Base-by-base conservation (phyloP, 2,797 vertebrate species). In the Clarias pachynema region DNA sequence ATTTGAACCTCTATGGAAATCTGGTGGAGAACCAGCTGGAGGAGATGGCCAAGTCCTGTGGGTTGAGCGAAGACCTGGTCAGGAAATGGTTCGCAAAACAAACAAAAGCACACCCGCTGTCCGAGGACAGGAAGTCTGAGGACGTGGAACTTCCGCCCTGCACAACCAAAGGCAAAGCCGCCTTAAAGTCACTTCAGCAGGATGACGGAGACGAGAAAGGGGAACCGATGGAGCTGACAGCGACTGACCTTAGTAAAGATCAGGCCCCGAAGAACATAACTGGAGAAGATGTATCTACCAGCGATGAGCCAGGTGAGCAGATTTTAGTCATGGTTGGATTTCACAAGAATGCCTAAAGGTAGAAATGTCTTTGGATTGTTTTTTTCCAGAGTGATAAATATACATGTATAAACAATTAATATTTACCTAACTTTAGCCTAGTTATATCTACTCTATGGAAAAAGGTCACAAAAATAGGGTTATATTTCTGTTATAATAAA, bases 11-110 rank as follows among this genome's bases (percentile, higher is more conserved):
- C 57, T 94, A 97, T 37, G 95, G 95, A 84, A 91, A 84, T 74
- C 93, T 97, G 88, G 93, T 91, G 15, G 97, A 99, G 81, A 92
- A 89, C 53, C 96, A 99, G 89, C 75, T 98, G 88, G 92, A 96
- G 85, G 91, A 93, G 59, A 95, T 99, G 44, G 95, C 94, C 0
- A 94, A 97, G 87, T 93, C 92, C 66, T 95, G 96, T 63, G 95
- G 95, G 66, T 94, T 99, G 91, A 95, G 94, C 1, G 63, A 94
- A 26, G 96, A 97, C 91, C 93, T 98, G 91, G 95, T 99, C 74
- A 95, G 94, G 79, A 92, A 95, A 40, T 99, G 98, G 98, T 98
- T 98, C 88, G 93, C 94, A 0, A 93, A 92, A 86, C 82, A 84
- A 26, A 53, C 26, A 2, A 96, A 94, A 65, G 81, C 0, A 56